phyloP scores from a whole-genome alignment of 2,113 vertebrate species.

The Craseonycteris thonglongyai region DNA sequence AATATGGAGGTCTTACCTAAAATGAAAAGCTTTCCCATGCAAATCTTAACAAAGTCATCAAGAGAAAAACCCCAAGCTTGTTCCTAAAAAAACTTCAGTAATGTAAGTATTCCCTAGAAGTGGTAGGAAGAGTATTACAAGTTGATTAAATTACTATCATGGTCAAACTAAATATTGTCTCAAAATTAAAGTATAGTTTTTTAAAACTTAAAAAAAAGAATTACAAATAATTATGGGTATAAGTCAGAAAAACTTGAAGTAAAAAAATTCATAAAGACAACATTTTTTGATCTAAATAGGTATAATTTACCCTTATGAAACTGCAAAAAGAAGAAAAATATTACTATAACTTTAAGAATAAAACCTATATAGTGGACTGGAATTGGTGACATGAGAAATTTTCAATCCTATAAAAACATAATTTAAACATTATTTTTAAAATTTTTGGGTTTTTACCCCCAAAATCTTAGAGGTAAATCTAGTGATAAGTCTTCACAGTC shows the following conservation, averaged over 20 bases:
- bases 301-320: not conserved
- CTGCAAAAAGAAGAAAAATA: not conserved
- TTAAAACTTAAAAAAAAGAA: not conserved
- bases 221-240: not conserved
- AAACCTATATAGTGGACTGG: not conserved
- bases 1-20: not conserved
- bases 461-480: not conserved
- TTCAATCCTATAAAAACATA: not conserved
- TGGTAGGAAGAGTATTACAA: not conserved
- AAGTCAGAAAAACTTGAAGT: not conserved
- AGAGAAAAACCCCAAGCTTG: not conserved
- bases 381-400: not conserved
- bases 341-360: not conserved
- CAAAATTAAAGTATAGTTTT: not conserved
- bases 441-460: not conserved
- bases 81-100: not conserved
- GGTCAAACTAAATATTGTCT: not conserved
- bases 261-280: not conserved
- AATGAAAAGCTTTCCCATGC: not conserved
- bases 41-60: not conserved
- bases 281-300: not conserved
- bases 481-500: not conserved
- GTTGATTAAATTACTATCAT: not conserved
- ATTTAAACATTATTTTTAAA: not conserved
- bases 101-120: not conserved